Evolutionary conservation across 2,797 vertebrate species (phyloP).

Genomic region (Periparus ater): DNA sequence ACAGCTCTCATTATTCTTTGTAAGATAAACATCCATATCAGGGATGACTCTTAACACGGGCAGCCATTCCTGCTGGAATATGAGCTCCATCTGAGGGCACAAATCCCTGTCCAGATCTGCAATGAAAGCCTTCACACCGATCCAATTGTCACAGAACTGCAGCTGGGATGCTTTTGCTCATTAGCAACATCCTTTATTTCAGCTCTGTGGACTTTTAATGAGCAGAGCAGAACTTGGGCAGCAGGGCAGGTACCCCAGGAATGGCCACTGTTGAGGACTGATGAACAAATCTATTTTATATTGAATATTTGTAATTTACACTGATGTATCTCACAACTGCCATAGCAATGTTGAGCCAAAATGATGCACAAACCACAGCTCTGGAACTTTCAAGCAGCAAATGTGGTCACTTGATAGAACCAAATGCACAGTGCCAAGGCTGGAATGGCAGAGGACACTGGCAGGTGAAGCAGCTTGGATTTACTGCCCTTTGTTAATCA

Average conservation of each 20-base stretch:
- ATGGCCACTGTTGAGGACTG: not conserved
- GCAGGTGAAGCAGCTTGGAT: not conserved
- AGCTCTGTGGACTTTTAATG: not conserved
- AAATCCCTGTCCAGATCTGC: not conserved
- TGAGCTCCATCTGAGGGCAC: not conserved
- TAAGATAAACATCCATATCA: not conserved
- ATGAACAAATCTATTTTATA: not conserved
- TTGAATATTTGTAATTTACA: not conserved
- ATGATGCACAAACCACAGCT: not conserved
- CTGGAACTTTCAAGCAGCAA: not conserved
- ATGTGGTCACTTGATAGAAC: not conserved
- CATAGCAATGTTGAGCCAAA: not conserved
- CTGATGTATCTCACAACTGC: not conserved
- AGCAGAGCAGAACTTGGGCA: not conserved
- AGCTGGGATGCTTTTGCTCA: not conserved
- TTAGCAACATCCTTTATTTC: not conserved
- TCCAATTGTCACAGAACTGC: not conserved
- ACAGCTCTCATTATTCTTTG: conserved; percentile 29
- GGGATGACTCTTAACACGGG: not conserved
- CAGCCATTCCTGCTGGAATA: not conserved
- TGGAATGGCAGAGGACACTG: not conserved
- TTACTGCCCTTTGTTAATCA: not conserved
- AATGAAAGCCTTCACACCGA: not conserved
- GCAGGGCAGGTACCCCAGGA: not conserved
- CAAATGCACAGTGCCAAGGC: not conserved